Conservation (phyloP, 2,113 vertebrate genomes). For the Cryptotis parvus region DNA sequence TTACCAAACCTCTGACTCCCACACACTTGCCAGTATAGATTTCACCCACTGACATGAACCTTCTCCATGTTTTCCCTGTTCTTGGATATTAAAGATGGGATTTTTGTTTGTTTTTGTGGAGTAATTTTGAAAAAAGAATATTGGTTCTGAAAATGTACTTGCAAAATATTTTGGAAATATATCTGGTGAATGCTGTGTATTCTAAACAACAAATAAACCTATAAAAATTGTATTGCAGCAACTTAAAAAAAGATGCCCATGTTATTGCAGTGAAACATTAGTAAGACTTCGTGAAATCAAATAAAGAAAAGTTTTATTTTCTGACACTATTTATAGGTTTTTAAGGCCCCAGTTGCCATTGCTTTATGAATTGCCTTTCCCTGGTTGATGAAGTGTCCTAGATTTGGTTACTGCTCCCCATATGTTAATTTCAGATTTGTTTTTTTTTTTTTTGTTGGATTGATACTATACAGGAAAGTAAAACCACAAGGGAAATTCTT, state of each 20-base stretch:
- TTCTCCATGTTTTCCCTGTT: no score
- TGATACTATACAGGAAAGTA: conserved; percentile 61
- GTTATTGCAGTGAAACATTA: conserved; percentile 62
- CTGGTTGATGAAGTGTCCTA: conserved; percentile 65
- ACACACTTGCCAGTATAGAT: no score
- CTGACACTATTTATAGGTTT: conserved; percentile 72
- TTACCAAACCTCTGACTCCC: no score
- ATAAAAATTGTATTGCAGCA: conserved; percentile 51
- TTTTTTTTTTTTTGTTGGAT: conserved; percentile 74
- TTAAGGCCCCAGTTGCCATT: conserved; percentile 55
- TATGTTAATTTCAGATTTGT: conserved; percentile 73
- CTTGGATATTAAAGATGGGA: no score
- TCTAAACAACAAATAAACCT: conserved; percentile 69
- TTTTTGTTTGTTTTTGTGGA: conserved; percentile 14
- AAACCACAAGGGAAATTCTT: conserved; percentile 52
- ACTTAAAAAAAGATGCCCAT: conserved; percentile 58
- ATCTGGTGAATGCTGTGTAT: conserved; percentile 50
- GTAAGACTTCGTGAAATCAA: conserved; percentile 46
- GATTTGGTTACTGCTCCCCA: conserved; percentile 71
- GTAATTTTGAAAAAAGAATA: conserved; percentile 59
- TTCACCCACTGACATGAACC: no score
- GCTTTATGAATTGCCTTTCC: conserved; percentile 47
- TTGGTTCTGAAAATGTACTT: conserved; percentile 62
- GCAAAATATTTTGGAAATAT: conserved; percentile 55
- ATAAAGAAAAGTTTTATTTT: conserved; percentile 72